Evolutionary conservation across 2,888 invertebrate species (phyloP).

Genomic region (Gortyna flavago): DNA sequence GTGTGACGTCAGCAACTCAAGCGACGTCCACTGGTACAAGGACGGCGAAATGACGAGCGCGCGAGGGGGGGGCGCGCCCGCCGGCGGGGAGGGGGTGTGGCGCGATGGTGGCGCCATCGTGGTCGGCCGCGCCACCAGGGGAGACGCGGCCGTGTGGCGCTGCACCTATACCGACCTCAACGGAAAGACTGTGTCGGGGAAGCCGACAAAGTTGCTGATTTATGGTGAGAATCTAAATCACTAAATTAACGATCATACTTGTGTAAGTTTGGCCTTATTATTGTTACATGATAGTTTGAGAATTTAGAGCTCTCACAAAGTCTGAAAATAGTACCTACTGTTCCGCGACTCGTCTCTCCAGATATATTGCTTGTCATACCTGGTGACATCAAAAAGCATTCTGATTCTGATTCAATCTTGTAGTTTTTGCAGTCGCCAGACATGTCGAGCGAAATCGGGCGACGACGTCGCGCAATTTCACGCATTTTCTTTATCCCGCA

Average conservation of each 20-base stretch:
- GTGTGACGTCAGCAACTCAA: conserved; percentile 80
- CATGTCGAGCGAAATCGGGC: background rate
- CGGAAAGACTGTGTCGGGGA: conserved; percentile 91
- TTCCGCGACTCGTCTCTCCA: background rate
- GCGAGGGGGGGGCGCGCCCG: conserved; percentile 61
- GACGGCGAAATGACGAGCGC: conserved; percentile 76
- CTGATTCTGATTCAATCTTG: too few species aligned
- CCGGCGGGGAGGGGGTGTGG: conserved; percentile 76
- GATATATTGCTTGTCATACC: background rate
- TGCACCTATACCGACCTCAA: conserved; percentile 92
- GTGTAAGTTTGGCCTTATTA: background rate
- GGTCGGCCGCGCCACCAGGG: conserved; percentile 85
- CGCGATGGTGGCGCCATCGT: conserved; percentile 75
- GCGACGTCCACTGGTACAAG: conserved; percentile 83
- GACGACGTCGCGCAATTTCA: background rate
- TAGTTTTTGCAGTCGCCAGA: background rate
- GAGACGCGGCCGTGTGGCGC: conserved; percentile 93
- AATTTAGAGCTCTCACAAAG: background rate
- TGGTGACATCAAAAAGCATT: background rate
- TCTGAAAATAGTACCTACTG: background rate
- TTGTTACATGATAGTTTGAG: background rate
- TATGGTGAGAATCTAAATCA: conserved; percentile 77
- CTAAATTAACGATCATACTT: background rate
- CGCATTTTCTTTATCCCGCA: background rate
- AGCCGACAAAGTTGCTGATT: conserved; percentile 80